Percentiles rank a stretch among this genome's conserved stretches.
These are phyloP conservation scores for Seira ritae DNA, from an alignment of 2,888 invertebrate species.

Conservation along the genomic window DNA sequence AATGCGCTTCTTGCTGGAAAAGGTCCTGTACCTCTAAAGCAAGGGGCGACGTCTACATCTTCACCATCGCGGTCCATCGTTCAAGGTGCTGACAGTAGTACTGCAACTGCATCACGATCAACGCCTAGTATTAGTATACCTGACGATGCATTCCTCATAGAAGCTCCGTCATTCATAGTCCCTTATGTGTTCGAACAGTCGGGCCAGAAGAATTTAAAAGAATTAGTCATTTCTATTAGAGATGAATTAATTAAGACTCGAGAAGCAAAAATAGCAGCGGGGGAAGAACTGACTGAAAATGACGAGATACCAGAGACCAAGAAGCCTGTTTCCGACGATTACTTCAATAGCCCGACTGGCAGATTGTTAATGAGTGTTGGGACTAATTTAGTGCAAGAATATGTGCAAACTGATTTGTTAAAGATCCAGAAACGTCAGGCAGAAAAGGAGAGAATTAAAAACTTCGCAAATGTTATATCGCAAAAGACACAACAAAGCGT, in stretches of 20 bases:
- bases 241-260: slow-evolving; percentile 67
- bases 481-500: slow-evolving; percentile 84
- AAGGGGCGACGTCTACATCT: background rate
- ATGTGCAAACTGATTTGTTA: slow-evolving; percentile 93
- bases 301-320: slow-evolving; percentile 74
- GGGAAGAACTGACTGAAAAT: slow-evolving; percentile 73
- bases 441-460: slow-evolving; percentile 81
- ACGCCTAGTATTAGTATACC: slow-evolving; percentile 80
- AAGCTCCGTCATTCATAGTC: slow-evolving; percentile 94
- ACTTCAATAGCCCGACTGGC: slow-evolving; percentile 91
- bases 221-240: slow-evolving; percentile 74
- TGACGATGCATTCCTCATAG: slow-evolving; percentile 94
- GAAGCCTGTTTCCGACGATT: slow-evolving; percentile 76
- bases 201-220: slow-evolving; percentile 84
- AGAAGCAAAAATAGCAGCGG: slow-evolving; percentile 64
- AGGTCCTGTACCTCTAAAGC: slow-evolving; percentile 78
- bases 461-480: slow-evolving; percentile 78
- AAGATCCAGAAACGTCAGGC: slow-evolving; percentile 91
- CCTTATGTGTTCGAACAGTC: slow-evolving; percentile 82
- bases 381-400: slow-evolving; percentile 92
- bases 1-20: slow-evolving; percentile 83
- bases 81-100: slow-evolving; percentile 51
- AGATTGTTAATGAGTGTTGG: slow-evolving; percentile 95
- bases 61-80: slow-evolving; percentile 51
- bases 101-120: slow-evolving; percentile 72